Conservation (phyloP, 30 jellyfish, hydroid and myxozoan genomes). For the Aurelia sp. region DNA sequence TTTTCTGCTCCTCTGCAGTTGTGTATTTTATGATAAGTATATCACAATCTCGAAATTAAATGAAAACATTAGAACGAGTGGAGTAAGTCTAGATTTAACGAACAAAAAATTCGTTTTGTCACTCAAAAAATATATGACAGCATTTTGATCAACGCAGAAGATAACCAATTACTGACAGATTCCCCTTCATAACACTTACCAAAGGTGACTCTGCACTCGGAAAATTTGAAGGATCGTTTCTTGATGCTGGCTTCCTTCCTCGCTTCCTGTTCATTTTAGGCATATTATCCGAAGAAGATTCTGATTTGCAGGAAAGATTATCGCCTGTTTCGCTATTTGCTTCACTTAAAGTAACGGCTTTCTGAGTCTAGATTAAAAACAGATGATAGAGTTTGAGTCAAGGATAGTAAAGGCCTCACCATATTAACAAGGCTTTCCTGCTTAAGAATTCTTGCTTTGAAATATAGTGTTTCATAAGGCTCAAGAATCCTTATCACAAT, state of each 20-base stretch:
- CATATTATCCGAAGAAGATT: slow-evolving; percentile 46
- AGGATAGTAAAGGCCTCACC: too few relatives aligned
- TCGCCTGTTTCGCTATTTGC: slow-evolving; percentile 36
- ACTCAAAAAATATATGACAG: background rate
- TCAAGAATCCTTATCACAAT: too few relatives aligned
- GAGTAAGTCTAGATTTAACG: too few relatives aligned
- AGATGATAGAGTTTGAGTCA: background rate
- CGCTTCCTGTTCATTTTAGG: slow-evolving; percentile 38
- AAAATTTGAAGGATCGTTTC: slow-evolving; percentile 35
- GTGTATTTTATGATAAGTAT: too few relatives aligned
- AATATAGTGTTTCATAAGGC: too few relatives aligned
- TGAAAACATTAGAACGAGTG: too few relatives aligned
- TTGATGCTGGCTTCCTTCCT: slow-evolving; percentile 36
- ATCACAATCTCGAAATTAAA: too few relatives aligned
- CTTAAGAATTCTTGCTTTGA: too few relatives aligned
- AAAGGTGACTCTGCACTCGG: slow-evolving; percentile 69
- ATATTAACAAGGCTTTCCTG: too few relatives aligned
- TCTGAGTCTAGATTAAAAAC: slow-evolving; percentile 21
- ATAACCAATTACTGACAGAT: too few relatives aligned
- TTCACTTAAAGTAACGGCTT: slow-evolving; percentile 6
- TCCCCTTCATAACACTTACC: slow-evolving; percentile 8
- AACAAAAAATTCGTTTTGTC: background rate
- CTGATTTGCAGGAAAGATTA: slow-evolving; percentile 36
- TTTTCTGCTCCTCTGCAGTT: too few relatives aligned
- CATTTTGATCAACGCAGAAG: background rate